phyloP scores from a whole-genome alignment of 2,113 vertebrate species.

The Geothlypis trichas region DNA sequence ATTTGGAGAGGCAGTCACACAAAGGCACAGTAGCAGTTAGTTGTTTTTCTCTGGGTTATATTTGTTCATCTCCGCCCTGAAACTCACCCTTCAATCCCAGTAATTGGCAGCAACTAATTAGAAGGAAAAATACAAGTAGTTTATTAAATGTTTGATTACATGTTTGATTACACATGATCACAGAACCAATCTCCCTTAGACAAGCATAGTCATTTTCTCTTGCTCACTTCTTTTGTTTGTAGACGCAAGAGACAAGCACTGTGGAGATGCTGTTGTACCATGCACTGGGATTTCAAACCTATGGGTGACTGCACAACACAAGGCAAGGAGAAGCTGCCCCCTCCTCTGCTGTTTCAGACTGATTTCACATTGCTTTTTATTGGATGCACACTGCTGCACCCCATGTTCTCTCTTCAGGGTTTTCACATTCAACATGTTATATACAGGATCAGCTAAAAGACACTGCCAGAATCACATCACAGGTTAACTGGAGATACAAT shows the following conservation, averaged over 20 bases:
- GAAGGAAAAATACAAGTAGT: slow-evolving; percentile 6
- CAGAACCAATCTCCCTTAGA: slow-evolving; percentile 6
- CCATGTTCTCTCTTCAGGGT: background rate
- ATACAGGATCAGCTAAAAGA: background rate
- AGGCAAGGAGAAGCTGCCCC: background rate
- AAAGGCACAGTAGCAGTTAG: background rate
- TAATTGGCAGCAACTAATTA: slow-evolving; percentile 41
- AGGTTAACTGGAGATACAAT: background rate
- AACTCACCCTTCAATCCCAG: background rate
- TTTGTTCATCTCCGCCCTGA: background rate
- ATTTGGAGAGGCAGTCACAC: background rate
- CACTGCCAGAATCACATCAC: background rate
- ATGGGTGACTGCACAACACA: background rate
- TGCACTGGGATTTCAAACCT: background rate
- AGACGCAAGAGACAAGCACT: background rate
- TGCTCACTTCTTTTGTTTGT: background rate
- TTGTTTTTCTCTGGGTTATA: background rate
- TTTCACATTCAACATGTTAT: background rate
- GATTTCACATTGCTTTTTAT: background rate
- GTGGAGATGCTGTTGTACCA: background rate
- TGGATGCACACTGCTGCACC: background rate
- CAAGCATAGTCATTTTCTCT: background rate
- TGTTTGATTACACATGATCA: slow-evolving; percentile 26
- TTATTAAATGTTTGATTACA: slow-evolving; percentile 34
- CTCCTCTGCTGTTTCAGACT: background rate